Conservation (phyloP, 2,888 invertebrate genomes). For the Lepidocyrtoides sp. region DNA sequence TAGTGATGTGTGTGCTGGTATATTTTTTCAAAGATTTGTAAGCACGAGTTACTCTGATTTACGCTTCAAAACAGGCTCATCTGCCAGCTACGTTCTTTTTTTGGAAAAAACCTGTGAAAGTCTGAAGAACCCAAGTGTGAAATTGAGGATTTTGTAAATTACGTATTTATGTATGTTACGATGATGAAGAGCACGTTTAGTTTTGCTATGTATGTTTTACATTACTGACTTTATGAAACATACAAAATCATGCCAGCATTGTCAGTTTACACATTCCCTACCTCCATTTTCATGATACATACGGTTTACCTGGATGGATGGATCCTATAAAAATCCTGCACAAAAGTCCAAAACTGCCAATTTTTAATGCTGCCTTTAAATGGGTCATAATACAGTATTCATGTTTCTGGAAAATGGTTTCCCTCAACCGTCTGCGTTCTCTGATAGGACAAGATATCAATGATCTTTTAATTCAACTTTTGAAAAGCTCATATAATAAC, state of each 20-base stretch:
- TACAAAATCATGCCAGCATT: background rate
- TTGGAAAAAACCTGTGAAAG: background rate
- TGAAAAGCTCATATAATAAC: conserved; percentile 16
- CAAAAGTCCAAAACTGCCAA: conserved; percentile 8
- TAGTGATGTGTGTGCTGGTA: no score
- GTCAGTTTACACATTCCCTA: background rate
- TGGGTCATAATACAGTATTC: background rate
- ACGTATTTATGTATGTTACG: background rate
- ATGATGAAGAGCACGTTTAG: background rate
- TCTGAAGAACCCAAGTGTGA: background rate
- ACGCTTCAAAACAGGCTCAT: no score
- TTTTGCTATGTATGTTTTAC: background rate
- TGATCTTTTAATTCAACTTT: conserved; percentile 68
- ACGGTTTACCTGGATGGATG: no score
- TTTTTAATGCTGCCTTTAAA: background rate
- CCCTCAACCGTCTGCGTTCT: background rate
- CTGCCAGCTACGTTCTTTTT: no score
- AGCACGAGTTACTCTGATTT: no score
- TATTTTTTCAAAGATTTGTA: no score
- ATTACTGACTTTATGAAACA: background rate
- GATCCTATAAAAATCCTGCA: background rate
- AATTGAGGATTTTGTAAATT: background rate
- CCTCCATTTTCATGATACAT: background rate
- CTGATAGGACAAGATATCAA: conserved; percentile 49
- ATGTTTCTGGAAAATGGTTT: background rate